phyloP scores from a whole-genome alignment of 2,888 invertebrate genomes.

The Encarsia formosa region DNA sequence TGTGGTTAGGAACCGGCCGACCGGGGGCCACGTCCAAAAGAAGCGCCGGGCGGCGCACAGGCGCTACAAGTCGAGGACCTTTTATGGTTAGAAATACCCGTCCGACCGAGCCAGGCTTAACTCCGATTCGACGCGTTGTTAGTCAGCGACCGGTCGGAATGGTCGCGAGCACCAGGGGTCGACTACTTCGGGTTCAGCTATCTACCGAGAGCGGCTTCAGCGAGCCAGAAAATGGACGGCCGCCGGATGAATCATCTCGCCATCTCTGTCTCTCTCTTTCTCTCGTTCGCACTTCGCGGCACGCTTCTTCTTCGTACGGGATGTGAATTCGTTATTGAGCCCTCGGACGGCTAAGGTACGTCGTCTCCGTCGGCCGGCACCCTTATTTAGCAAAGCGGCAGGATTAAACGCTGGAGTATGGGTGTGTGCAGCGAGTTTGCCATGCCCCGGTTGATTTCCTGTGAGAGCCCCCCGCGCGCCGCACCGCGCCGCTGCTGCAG shows the following conservation, averaged over 20 bases:
- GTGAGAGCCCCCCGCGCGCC: too few relatives aligned
- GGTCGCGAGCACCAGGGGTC: too few relatives aligned
- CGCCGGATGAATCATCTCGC: conserved; percentile 22
- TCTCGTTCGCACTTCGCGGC: too few relatives aligned
- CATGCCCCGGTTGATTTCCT: too few relatives aligned
- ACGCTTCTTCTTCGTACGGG: too few relatives aligned
- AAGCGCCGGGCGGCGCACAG: not conserved
- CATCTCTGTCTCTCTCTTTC: conserved; percentile 14
- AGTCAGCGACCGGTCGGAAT: not conserved
- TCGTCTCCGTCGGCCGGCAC: too few relatives aligned
- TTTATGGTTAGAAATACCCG: not conserved
- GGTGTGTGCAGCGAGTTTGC: too few relatives aligned
- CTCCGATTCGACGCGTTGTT: not conserved
- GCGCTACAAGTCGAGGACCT: not conserved
- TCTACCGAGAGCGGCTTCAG: not conserved
- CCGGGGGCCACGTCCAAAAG: not conserved
- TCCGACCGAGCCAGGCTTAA: not conserved
- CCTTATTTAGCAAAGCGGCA: too few relatives aligned
- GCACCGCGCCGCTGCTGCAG: too few relatives aligned
- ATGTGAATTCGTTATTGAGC: too few relatives aligned
- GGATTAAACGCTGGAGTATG: too few relatives aligned
- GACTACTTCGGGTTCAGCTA: not conserved
- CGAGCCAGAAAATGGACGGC: conserved; percentile 26
- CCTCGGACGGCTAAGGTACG: too few relatives aligned
- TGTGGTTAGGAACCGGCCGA: not conserved